phyloP scores from a whole-genome alignment of 1,140 invertebrate genomes.

The Camponotus floridanus region DNA sequence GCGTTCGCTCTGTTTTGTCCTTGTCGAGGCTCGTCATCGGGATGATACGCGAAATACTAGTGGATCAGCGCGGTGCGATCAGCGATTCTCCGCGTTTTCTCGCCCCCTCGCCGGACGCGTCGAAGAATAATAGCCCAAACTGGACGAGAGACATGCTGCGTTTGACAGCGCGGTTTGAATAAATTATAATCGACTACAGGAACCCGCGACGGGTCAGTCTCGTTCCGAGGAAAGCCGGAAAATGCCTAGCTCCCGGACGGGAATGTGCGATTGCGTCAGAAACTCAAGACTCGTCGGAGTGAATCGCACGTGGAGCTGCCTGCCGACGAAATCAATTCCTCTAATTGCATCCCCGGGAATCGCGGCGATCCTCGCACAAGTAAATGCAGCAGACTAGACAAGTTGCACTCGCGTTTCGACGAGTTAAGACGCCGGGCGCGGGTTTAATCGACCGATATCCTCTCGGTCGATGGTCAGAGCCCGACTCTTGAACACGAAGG shows the following conservation, averaged over 20 bases:
- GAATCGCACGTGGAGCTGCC: background rate
- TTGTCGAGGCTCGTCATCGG: constrained; percentile 25
- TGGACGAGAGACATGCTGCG: constrained; percentile 6
- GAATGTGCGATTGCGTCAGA: constrained; percentile 1
- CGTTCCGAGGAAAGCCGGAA: constrained; percentile 14
- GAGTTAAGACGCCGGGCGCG: background rate
- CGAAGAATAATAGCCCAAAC: background rate
- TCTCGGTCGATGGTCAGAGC: background rate
- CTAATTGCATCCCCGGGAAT: constrained; percentile 39
- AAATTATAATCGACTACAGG: constrained; percentile 21
- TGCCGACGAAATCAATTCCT: constrained; percentile 66
- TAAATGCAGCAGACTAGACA: constrained; percentile 77
- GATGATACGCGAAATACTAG: background rate
- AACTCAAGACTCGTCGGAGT: background rate
- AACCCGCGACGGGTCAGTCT: constrained; percentile 58
- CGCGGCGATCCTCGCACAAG: constrained; percentile 26
- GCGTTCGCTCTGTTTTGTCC: background rate
- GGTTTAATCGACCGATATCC: background rate
- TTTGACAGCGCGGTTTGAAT: background rate
- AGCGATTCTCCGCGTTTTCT: constrained; percentile 6
- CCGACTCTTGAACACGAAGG: background rate
- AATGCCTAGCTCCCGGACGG: background rate
- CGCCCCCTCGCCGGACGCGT: background rate
- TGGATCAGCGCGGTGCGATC: background rate
- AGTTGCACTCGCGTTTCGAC: constrained; percentile 44